phyloP scores from a whole-genome alignment of 1,140 invertebrate species.

The Triops longicaudatus region DNA sequence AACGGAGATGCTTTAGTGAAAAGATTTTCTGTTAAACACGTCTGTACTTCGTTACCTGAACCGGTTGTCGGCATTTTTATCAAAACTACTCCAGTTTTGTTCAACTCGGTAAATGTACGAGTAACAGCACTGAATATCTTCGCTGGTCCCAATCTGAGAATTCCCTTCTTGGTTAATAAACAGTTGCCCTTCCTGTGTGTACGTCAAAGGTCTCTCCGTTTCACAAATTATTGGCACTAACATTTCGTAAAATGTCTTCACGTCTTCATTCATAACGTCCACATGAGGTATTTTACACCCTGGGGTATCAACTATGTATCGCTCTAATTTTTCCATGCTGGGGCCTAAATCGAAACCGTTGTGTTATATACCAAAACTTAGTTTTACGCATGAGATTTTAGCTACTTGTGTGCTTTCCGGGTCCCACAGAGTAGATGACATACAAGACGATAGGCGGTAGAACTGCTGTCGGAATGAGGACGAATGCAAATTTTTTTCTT shows the following conservation, averaged over 20 bases:
- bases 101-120: not conserved
- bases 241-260: not conserved
- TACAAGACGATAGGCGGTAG: too few relatives aligned
- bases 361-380: not conserved
- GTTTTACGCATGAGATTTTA: not conserved
- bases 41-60: not conserved
- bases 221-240: not conserved
- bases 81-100: not conserved
- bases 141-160: not conserved
- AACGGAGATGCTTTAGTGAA: not conserved
- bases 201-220: not conserved
- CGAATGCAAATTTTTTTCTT: too few relatives aligned
- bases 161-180: not conserved
- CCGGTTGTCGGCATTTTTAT: not conserved
- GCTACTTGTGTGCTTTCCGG: not conserved
- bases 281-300: not conserved
- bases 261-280: not conserved
- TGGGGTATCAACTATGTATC: not conserved
- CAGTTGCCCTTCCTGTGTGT: not conserved
- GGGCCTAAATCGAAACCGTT: not conserved
- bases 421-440: too few relatives aligned
- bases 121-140: not conserved
- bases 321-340: not conserved
- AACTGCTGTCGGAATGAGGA: too few relatives aligned
- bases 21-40: not conserved